Conservation (phyloP, 2,888 invertebrate species). For the Dione juno region DNA sequence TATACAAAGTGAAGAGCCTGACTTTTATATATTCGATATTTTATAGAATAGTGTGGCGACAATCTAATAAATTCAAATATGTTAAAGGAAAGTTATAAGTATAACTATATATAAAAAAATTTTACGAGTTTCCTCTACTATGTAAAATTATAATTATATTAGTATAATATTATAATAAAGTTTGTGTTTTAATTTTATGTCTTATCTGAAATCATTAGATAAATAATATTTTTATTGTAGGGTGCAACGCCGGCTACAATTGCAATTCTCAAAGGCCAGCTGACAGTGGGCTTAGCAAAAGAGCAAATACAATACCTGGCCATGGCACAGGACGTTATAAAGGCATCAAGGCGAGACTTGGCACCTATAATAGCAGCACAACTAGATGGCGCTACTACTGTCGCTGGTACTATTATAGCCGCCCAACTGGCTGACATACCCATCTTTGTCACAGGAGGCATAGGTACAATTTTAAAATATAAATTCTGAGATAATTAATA, state of each 20-base stretch:
- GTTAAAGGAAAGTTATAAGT: no score
- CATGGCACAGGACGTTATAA: conserved; percentile 83
- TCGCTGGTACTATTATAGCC: conserved; percentile 95
- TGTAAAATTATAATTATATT: no score
- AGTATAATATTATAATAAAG: no score
- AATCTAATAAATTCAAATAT: no score
- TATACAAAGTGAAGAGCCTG: no score
- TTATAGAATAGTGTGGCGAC: no score
- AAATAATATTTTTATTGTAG: conserved; percentile 62
- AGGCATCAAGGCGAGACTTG: conserved; percentile 95
- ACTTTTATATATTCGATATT: no score
- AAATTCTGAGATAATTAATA: no score
- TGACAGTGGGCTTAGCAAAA: conserved; percentile 89
- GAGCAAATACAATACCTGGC: conserved; percentile 87
- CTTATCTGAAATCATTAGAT: background rate
- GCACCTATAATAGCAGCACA: conserved; percentile 88
- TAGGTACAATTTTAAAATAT: conserved; percentile 65
- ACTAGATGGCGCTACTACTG: conserved; percentile 96
- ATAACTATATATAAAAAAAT: no score
- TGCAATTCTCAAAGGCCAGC: conserved; percentile 91
- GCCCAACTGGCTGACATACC: conserved; percentile 92
- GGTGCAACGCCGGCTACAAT: conserved; percentile 96
- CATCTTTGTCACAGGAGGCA: conserved; percentile 96
- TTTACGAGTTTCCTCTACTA: no score
- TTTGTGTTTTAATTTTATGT: no score